Base-by-base conservation (phyloP, 2,888 invertebrate species). In the Lasius platythorax region DNA sequence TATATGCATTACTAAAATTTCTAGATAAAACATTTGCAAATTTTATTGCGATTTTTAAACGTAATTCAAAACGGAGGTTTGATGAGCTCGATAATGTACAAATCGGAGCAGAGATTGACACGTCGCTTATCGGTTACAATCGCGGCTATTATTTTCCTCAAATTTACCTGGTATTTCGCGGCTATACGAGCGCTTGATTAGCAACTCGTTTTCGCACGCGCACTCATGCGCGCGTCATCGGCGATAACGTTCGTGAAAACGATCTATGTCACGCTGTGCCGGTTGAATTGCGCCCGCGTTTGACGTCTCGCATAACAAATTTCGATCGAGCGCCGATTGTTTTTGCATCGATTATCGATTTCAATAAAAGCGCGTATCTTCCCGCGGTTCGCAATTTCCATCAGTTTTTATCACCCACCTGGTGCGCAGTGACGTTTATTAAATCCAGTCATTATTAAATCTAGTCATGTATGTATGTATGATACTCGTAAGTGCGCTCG, bases 241-340 rank as follows among this genome's bases (percentile, higher is more conserved):
- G 82, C 83, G 90, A 87, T 85, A 88, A 88, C 84, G 86, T 88
- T 82, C 84, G 75, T 72, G 76, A 61, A 83, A 87, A 89, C 89
- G 90, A 89, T 90, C 86, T 74, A 72, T 90, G 90, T 90, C 83
- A 84, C 83, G 82, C 64, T 61, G 87, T 70, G 83, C 78, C 84
- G 74, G 84, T 76, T 67, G 79, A 87, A 84, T 84, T 81, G 76
- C 82, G 64, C 37, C 56, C 86, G 82, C 50, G 50, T 53, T 87
- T 83, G 88, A 88, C 90, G 85, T 90, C 70, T 87, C 85, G 84
- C 88, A 66, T 87, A 88, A 88, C 88, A 90, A 90, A 90, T 88
- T 88, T 88, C 85, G 84, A 87, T 83, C 85, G 86, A 70, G 58
- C 83, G 64, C 84, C 90, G 86, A 86, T 85, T 88, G 90, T 90